Conservation (phyloP, 2,888 invertebrate genomes). For the Cheiracanthium punctorium region DNA sequence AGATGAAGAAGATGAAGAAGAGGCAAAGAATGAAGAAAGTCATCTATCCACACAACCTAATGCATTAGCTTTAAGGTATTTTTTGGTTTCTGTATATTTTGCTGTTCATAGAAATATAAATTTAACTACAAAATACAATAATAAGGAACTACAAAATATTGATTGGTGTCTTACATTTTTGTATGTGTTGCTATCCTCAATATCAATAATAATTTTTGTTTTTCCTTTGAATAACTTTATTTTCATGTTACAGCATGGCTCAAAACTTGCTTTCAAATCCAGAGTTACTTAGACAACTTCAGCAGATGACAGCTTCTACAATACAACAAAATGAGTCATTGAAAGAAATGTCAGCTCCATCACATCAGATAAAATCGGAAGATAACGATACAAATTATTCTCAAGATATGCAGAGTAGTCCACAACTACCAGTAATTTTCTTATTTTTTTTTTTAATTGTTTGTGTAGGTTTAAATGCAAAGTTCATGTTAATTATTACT, state of each 20-base stretch:
- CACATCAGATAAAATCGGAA: slow-evolving; percentile 78
- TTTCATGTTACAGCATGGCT: slow-evolving; percentile 72
- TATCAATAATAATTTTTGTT: no score
- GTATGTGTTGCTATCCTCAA: no score
- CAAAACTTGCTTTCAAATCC: slow-evolving; percentile 86
- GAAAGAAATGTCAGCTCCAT: slow-evolving; percentile 74
- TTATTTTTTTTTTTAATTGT: background rate
- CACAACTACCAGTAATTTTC: background rate
- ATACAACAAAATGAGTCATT: slow-evolving; percentile 73
- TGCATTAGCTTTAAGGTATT: slow-evolving; percentile 70
- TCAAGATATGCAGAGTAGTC: slow-evolving; percentile 20
- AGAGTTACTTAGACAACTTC: slow-evolving; percentile 91
- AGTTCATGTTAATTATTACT: no score
- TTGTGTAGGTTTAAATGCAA: no score
- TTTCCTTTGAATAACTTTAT: no score
- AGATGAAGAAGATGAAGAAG: slow-evolving; percentile 81
- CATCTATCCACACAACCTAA: slow-evolving; percentile 56
- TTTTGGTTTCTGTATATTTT: no score
- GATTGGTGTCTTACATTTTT: no score
- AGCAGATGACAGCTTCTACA: slow-evolving; percentile 79
- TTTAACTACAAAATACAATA: no score
- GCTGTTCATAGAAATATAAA: no score
- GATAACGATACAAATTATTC: slow-evolving; percentile 19
- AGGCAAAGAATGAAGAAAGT: slow-evolving; percentile 67
- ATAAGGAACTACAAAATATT: no score